Evolutionary conservation across 2,113 vertebrate species (phyloP), one percentile per base, ranked within the genome.

Genomic region (Passer domesticus): DNA sequence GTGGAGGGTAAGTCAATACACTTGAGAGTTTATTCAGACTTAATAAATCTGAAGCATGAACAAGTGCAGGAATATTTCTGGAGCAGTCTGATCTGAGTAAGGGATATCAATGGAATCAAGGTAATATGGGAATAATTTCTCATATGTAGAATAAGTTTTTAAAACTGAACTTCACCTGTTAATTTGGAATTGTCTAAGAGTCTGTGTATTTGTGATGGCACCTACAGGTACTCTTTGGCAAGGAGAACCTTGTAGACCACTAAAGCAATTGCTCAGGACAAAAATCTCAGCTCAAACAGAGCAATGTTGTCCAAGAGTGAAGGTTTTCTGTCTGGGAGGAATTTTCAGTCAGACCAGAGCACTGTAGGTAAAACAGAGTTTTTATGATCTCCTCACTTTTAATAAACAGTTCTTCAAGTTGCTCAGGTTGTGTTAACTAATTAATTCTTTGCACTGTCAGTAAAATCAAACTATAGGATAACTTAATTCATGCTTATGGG

Each of bases 101-200:
- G 47, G 41, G 25, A 53, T 67, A 53, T 64, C 15, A 31, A 8
- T 68, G 20, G 10, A 43, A 43, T 47, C 22, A 44, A 72, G 17
- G 13, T 28, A 19, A 2, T 55, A 3, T 19, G 7, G 16, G 15
- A n/a, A 31, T 52, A 41, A n/a, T 0, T 15, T 58, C 10, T 46
- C 1, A 0, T 20, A 27, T n/a, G 10, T 52, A 72, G n/a, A 67
- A 12, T 15, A 39, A 13, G 1, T 7, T n/a, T 39, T 72, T 44
- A 49, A 62, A 89, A n/a, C 11, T 46, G 43, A 55, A 5, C 2
- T 35, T 4, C 1, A 21, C 10, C 13, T 53, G 4, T 31, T 49
- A 44, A 47, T 52, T n/a, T 18, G 4, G n/a, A 66, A 13, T 56
- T 73, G 6, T 5, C 4, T 7, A 17, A 46, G 23, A 47, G 10